Conservation (phyloP, 2,888 invertebrate species). For the Philonicus albiceps region DNA sequence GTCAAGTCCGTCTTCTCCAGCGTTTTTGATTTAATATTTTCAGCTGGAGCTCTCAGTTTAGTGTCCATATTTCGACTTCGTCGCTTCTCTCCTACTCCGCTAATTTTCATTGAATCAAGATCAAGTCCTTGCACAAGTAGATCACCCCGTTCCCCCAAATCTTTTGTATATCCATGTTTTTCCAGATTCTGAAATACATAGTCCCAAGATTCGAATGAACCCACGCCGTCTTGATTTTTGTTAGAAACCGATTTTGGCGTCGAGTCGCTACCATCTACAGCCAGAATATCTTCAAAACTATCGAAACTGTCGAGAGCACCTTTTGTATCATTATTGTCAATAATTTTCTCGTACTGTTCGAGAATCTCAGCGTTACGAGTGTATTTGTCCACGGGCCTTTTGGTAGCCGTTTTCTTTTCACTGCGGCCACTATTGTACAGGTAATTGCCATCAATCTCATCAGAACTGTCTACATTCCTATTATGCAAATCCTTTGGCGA, state of each 20-base stretch:
- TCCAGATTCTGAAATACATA: constrained; percentile 81
- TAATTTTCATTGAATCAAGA: constrained; percentile 56
- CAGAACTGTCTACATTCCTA: constrained; percentile 48
- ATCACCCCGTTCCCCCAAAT: constrained; percentile 73
- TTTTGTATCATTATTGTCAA: constrained; percentile 51
- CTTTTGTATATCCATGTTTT: constrained; percentile 74
- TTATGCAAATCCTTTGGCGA: constrained; percentile 46
- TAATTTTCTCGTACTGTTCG: constrained; percentile 51
- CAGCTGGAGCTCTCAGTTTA: constrained; percentile 47
- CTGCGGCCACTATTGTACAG: constrained; percentile 9
- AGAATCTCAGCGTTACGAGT: constrained; percentile 54
- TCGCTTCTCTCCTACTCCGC: constrained; percentile 50
- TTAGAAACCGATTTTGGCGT: constrained; percentile 50
- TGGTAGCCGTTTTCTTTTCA: constrained; percentile 11
- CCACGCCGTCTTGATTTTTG: constrained; percentile 72
- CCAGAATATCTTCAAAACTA: constrained; percentile 47
- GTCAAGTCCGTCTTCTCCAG: constrained; percentile 49
- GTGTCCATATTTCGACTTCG: constrained; percentile 50
- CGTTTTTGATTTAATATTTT: constrained; percentile 51
- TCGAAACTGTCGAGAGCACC: constrained; percentile 43
- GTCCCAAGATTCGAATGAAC: constrained; percentile 79
- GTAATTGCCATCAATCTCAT: constrained; percentile 54
- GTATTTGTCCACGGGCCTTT: constrained; percentile 53
- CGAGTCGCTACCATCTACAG: constrained; percentile 13
- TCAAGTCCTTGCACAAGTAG: constrained; percentile 64